phyloP scores from a whole-genome alignment of 2,888 invertebrate species.

The Dichetophora obliterata region DNA sequence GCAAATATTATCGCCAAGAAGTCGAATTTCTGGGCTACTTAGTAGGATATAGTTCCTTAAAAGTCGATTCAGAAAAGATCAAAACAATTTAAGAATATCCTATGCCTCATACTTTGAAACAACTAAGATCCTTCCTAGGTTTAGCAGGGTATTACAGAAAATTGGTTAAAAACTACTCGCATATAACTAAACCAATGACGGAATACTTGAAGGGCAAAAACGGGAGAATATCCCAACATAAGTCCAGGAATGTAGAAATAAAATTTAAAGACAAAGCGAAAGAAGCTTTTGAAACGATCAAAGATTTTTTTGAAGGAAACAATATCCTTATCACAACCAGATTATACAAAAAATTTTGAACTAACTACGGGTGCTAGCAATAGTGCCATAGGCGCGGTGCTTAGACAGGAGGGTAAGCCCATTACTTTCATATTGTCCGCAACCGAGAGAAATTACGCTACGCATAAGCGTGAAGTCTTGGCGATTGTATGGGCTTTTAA shows the following conservation, averaged over 20 bases:
- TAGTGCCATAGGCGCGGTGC: not conserved
- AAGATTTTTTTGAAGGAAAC: too few species aligned
- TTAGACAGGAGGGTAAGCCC: too few species aligned
- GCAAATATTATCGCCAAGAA: not conserved
- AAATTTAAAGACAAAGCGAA: not conserved
- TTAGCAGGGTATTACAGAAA: not conserved
- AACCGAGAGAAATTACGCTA: too few species aligned
- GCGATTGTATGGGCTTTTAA: too few species aligned
- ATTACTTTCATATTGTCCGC: too few species aligned
- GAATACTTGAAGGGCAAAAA: not conserved
- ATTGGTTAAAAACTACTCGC: not conserved
- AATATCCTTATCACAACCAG: not conserved
- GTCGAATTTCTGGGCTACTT: not conserved
- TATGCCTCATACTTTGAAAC: not conserved
- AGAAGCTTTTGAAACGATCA: not conserved
- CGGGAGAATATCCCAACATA: not conserved
- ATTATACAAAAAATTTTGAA: constrained; percentile 4
- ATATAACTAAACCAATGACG: not conserved
- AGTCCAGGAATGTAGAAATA: not conserved
- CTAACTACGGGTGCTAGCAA: not conserved
- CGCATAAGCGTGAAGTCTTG: too few species aligned
- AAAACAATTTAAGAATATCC: not conserved
- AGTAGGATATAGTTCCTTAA: not conserved
- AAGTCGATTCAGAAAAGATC: not conserved
- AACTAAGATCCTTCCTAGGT: not conserved